phyloP scores from a whole-genome alignment of 2,888 invertebrate species.

The Boloria selene region DNA sequence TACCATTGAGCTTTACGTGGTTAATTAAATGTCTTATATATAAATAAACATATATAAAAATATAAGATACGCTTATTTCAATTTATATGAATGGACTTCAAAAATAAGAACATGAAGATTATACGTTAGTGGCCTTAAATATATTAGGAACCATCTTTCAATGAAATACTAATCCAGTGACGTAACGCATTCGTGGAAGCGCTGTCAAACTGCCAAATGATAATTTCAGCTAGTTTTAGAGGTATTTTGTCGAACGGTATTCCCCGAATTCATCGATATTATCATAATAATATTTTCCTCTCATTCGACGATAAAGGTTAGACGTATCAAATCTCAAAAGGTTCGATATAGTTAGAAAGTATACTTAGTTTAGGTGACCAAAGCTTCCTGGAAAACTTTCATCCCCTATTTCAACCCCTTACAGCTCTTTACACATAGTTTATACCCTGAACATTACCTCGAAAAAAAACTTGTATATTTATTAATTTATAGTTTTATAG shows the following conservation, averaged over 20 bases:
- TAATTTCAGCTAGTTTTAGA: conserved; percentile 12
- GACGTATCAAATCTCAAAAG: conserved; percentile 4
- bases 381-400: conserved; percentile 6
- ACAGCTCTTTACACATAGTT: too few species aligned
- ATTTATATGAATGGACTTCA: too few species aligned
- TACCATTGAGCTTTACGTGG: too few species aligned
- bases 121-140: neutral
- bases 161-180: conserved; percentile 37
- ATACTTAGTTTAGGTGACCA: neutral
- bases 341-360: conserved; percentile 10
- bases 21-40: too few species aligned
- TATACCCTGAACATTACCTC: too few species aligned
- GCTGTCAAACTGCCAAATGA: conserved; percentile 23
- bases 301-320: neutral
- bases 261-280: conserved; percentile 21
- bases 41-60: too few species aligned
- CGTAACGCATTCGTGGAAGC: conserved; percentile 27
- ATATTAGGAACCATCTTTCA: conserved; percentile 21
- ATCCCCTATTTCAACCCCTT: too few species aligned
- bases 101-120: too few species aligned
- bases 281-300: conserved; percentile 22
- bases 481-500: too few species aligned
- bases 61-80: too few species aligned
- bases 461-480: too few species aligned
- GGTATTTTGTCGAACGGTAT: conserved; percentile 20